Percentiles rank a stretch among this genome's conserved stretches.
Conservation (phyloP, 2,113 vertebrate genomes). For the Sardina pilchardus region DNA sequence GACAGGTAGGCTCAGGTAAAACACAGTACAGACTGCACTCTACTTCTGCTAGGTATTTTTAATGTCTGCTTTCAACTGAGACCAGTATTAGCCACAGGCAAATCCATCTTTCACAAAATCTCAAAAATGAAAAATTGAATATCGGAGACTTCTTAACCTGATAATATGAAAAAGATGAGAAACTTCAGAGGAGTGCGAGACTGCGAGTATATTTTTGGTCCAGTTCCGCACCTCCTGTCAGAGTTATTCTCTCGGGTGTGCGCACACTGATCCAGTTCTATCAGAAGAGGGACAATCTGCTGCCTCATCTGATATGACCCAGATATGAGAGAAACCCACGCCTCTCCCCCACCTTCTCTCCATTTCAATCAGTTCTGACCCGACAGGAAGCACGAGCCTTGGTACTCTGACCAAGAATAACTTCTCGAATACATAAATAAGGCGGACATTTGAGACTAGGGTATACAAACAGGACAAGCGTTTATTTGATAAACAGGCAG, state of each 20-base stretch:
- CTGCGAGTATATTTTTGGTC: slow-evolving; percentile 40
- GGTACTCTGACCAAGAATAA: slow-evolving; percentile 32
- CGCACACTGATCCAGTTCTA: slow-evolving; percentile 34
- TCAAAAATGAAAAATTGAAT: not conserved
- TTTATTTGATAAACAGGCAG: slow-evolving; percentile 27
- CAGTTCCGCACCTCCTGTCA: slow-evolving; percentile 16
- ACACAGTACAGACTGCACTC: too few relatives aligned
- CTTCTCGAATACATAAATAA: slow-evolving; percentile 31
- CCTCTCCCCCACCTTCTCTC: not conserved
- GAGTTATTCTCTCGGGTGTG: slow-evolving; percentile 32
- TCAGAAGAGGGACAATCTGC: slow-evolving; percentile 25
- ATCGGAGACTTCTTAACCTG: not conserved
- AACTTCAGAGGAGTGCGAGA: slow-evolving; percentile 4
- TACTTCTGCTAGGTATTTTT: not conserved
- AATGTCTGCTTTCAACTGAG: not conserved
- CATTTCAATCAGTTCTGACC: slow-evolving; percentile 17
- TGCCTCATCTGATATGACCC: slow-evolving; percentile 34
- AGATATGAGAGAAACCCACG: slow-evolving; percentile 13
- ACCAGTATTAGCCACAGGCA: not conserved
- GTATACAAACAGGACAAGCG: not conserved
- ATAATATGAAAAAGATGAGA: slow-evolving; percentile 29
- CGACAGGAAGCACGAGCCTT: slow-evolving; percentile 29
- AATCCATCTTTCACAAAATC: not conserved
- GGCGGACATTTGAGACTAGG: slow-evolving; percentile 21
- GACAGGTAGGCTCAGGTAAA: too few relatives aligned